These are phyloP conservation scores for Cygnus buccinator DNA, from an alignment of 2,113 vertebrate genomes.

Conservation along the genomic window DNA sequence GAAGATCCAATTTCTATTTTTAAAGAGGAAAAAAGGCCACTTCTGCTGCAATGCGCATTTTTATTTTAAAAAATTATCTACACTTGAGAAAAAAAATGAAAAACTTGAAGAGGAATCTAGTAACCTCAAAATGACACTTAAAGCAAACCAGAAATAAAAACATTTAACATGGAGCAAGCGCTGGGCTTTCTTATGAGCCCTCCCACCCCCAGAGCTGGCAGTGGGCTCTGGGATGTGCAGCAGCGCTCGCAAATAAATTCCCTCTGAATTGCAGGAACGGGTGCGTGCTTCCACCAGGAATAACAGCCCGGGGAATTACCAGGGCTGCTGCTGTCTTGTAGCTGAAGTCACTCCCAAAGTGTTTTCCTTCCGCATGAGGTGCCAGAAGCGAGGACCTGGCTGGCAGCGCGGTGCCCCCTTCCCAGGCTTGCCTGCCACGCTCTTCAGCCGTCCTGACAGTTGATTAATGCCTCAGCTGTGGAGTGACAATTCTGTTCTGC, in stretches of 20 bases:
- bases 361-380: neutral
- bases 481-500: constrained; percentile 60
- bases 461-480: constrained; percentile 67
- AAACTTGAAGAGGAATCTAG: neutral
- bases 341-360: neutral
- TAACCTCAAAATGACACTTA: neutral
- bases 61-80: neutral
- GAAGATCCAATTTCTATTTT: neutral
- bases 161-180: neutral
- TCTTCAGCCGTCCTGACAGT: constrained; percentile 50
- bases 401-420: neutral
- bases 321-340: neutral
- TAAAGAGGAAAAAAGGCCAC: neutral
- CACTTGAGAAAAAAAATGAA: neutral
- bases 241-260: neutral
- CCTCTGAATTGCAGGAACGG: neutral
- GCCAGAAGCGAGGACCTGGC: rapidly evolving
- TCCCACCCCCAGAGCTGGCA: neutral
- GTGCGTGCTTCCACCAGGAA: neutral
- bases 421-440: neutral
- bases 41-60: neutral
- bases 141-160: neutral
- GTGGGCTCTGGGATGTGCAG: neutral
- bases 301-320: neutral
- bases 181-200: rapidly evolving